phyloP scores from a whole-genome alignment of 2,888 invertebrate species.

The Troilus luridus region DNA sequence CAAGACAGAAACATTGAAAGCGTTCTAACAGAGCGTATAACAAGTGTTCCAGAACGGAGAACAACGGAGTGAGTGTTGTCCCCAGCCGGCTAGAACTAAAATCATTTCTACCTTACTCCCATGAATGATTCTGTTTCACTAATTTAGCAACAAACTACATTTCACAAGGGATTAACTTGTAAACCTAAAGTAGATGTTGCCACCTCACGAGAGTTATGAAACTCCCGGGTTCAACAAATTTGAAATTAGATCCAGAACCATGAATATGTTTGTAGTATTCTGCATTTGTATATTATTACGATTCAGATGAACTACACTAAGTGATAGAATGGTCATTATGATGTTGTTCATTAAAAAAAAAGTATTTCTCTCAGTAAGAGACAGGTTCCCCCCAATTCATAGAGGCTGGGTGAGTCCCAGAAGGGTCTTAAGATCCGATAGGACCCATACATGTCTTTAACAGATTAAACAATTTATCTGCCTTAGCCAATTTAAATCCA shows the following conservation, averaged over 20 bases:
- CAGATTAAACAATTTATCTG: too few relatives aligned
- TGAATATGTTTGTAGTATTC: not conserved
- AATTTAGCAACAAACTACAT: not conserved
- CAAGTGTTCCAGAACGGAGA: constrained; percentile 19
- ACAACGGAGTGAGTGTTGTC: constrained; percentile 15
- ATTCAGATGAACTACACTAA: not conserved
- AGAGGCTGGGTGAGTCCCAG: too few relatives aligned
- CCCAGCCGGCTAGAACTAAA: constrained; percentile 3
- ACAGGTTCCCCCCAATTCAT: too few relatives aligned
- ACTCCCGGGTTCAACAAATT: not conserved
- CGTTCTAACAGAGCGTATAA: constrained; percentile 11
- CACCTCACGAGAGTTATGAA: not conserved
- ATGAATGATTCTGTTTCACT: not conserved
- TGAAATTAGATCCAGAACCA: not conserved
- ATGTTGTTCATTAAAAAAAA: too few relatives aligned
- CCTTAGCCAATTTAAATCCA: too few relatives aligned
- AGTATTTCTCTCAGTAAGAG: too few relatives aligned
- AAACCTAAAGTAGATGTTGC: not conserved
- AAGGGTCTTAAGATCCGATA: too few relatives aligned
- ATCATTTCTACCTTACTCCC: not conserved
- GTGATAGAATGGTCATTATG: too few relatives aligned
- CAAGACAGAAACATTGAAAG: constrained; percentile 34
- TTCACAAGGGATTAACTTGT: not conserved
- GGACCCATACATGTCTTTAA: too few relatives aligned
- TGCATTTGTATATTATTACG: not conserved